These are phyloP conservation scores for Dorcus parallelipipedus DNA, from an alignment of 2,888 invertebrate species.

Conservation along the genomic window DNA sequence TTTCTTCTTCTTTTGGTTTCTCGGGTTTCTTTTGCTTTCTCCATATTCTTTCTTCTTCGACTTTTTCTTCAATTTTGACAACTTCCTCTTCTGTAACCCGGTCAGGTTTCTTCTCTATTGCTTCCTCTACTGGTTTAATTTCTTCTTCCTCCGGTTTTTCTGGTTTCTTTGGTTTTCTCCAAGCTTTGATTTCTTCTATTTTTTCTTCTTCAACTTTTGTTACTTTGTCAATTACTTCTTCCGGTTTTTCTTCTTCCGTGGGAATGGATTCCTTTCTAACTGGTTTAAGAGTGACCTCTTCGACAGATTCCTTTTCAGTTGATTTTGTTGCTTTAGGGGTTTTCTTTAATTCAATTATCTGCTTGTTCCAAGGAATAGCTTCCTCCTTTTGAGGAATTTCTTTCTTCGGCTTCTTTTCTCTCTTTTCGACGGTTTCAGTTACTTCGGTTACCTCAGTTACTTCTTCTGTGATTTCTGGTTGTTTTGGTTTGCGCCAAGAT, in stretches of 20 bases:
- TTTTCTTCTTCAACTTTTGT: constrained; percentile 10
- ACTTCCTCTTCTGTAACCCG: not conserved
- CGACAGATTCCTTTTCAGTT: constrained; percentile 42
- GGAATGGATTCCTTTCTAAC: constrained; percentile 35
- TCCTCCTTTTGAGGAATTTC: constrained; percentile 8
- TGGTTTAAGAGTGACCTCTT: constrained; percentile 54
- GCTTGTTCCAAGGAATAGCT: constrained; percentile 56
- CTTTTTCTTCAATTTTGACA: constrained; percentile 2
- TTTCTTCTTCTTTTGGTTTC: constrained; percentile 10
- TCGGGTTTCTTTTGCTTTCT: constrained; percentile 24
- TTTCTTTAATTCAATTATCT: constrained; percentile 53
- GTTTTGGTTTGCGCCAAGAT: constrained; percentile 7
- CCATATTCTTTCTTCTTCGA: constrained; percentile 20
- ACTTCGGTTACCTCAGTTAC: constrained; percentile 26
- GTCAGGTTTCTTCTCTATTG: not conserved
- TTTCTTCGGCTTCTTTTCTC: constrained; percentile 29
- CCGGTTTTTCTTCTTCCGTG: constrained; percentile 17
- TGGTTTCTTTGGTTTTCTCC: constrained; percentile 15
- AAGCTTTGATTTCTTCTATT: constrained; percentile 10
- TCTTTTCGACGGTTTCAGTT: constrained; percentile 24
- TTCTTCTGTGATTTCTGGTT: constrained; percentile 26
- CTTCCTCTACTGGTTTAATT: not conserved
- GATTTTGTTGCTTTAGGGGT: constrained; percentile 42
- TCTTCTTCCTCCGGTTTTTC: not conserved
- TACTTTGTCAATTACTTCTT: constrained; percentile 17